Evolutionary conservation across 1,140 invertebrate genomes (phyloP).

Genomic region (Eurosta solidaginis): DNA sequence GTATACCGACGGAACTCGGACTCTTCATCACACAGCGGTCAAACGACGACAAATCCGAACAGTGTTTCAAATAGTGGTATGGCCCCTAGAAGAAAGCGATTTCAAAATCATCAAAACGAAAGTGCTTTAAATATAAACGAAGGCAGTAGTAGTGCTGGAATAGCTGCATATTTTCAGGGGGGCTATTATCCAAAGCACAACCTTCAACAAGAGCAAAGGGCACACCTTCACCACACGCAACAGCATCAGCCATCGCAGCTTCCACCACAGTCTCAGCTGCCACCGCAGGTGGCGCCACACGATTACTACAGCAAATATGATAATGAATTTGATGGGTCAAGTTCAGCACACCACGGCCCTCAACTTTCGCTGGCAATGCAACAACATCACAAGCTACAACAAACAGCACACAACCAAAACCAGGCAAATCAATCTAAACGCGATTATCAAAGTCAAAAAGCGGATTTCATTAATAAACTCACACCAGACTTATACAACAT

Average conservation of each 20-base stretch:
- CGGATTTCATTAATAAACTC: constrained; percentile 37
- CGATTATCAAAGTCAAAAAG: constrained; percentile 54
- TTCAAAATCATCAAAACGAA: constrained; percentile 44
- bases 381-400: constrained; percentile 29
- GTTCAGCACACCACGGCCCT: constrained; percentile 40
- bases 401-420: constrained; percentile 14
- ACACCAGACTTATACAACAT: background rate
- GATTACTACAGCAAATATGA: constrained; percentile 58
- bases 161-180: constrained; percentile 33
- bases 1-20: constrained; percentile 53
- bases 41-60: constrained; percentile 38
- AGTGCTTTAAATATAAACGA: constrained; percentile 39
- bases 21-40: constrained; percentile 33
- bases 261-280: background rate
- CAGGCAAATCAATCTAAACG: constrained; percentile 43
- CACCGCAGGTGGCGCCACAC: constrained; percentile 36
- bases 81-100: constrained; percentile 44
- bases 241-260: constrained; percentile 37
- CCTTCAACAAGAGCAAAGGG: constrained; percentile 42
- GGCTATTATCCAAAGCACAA: constrained; percentile 51
- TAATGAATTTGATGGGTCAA: constrained; percentile 49
- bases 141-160: constrained; percentile 28
- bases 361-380: background rate
- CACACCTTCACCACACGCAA: constrained; percentile 35
- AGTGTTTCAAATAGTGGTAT: constrained; percentile 32